Evolutionary conservation across 2,113 vertebrate species (phyloP).

Genomic region (Pithys albifrons): DNA sequence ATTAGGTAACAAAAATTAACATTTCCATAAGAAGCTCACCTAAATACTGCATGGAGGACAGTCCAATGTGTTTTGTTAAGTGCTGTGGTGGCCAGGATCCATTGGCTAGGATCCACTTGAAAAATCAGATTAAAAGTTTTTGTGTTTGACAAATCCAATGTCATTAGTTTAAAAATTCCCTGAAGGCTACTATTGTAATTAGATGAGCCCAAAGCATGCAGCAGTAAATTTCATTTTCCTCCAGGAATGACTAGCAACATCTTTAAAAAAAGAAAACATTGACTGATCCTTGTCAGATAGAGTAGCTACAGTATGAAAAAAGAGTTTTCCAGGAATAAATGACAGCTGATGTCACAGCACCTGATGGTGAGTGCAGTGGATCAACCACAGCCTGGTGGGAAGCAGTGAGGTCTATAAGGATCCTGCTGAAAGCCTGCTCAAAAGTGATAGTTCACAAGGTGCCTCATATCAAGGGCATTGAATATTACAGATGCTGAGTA

Average conservation of each 20-base stretch:
- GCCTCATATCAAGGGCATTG: not conserved
- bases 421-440: not conserved
- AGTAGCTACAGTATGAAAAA: not conserved
- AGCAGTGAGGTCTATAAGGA: not conserved
- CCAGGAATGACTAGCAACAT: not conserved
- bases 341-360: not conserved
- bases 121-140: constrained; percentile 59
- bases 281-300: not conserved
- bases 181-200: not conserved
- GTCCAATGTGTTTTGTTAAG: constrained; percentile 31
- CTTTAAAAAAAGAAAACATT: not conserved
- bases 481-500: not conserved
- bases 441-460: not conserved
- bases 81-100: constrained; percentile 45
- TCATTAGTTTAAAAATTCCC: constrained; percentile 59
- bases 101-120: constrained; percentile 49
- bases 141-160: constrained; percentile 21
- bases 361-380: not conserved
- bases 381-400: not conserved
- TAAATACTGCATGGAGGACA: constrained; percentile 36
- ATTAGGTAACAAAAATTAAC: not conserved
- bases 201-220: not conserved
- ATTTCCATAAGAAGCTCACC: not conserved
- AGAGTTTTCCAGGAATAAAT: not conserved
- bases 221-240: constrained; percentile 34